Evolutionary conservation across 1,140 invertebrate species (phyloP).

Genomic region (Dysdera silvatica): DNA sequence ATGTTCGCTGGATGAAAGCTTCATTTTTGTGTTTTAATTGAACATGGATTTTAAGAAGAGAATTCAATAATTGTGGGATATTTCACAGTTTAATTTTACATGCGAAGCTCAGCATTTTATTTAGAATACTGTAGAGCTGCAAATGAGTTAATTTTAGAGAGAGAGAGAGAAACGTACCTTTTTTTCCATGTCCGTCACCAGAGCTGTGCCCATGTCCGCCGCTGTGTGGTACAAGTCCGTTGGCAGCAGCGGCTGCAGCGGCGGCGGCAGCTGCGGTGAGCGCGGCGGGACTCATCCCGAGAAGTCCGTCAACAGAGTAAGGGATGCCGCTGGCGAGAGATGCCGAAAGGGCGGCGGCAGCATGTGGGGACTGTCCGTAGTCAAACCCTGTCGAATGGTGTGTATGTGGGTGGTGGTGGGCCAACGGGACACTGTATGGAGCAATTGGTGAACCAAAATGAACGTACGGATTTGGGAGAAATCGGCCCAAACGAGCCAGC

Average conservation of each 20-base stretch:
- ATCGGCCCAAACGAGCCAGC: conserved; percentile 30
- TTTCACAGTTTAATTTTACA: no score
- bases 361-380: conserved; percentile 11
- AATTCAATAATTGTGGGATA: no score
- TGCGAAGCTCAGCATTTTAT: no score
- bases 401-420: conserved; percentile 7
- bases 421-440: conserved; percentile 29
- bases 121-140: no score
- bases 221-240: neutral
- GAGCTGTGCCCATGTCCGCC: conserved; percentile 1
- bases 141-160: no score
- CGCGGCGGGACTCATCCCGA: conserved; percentile 28
- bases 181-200: conserved; percentile 12
- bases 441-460: conserved; percentile 34
- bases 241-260: neutral
- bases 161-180: conserved; percentile 20
- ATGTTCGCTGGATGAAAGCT: no score
- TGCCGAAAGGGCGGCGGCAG: conserved; percentile 12
- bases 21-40: no score
- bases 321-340: conserved; percentile 18
- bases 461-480: conserved; percentile 31
- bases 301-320: conserved; percentile 30
- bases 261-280: conserved; percentile 8
- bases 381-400: neutral
- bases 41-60: no score